Percentiles rank a stretch among this genome's conserved stretches.
These are phyloP conservation scores for Nemotelus nigrinus DNA, from an alignment of 2,888 invertebrate species.

Conservation along the genomic window DNA sequence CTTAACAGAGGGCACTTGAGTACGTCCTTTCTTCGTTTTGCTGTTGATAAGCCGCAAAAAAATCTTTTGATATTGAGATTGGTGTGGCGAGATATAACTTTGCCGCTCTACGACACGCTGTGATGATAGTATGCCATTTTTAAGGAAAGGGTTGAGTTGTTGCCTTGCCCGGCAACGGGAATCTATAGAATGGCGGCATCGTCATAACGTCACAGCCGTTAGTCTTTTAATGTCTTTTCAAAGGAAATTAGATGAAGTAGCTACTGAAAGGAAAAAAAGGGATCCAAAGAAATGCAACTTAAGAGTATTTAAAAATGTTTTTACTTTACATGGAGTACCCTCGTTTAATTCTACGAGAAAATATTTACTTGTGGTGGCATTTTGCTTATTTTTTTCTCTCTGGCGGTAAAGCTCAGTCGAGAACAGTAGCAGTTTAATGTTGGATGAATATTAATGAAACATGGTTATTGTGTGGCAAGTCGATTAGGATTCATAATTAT, in stretches of 20 bases:
- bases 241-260: constrained; percentile 41
- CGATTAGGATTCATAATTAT: too few species aligned
- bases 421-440: too few species aligned
- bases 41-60: constrained; percentile 43
- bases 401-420: too few species aligned
- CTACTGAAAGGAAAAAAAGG: constrained; percentile 9
- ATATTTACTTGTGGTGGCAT: constrained; percentile 15
- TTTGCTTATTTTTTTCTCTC: too few species aligned
- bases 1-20: constrained; percentile 33
- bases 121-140: constrained; percentile 23
- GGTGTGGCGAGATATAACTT: constrained; percentile 35
- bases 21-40: constrained; percentile 38
- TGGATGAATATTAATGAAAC: too few species aligned
- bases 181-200: constrained; percentile 24
- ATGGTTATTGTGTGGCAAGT: too few species aligned
- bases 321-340: constrained; percentile 30
- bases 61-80: constrained; percentile 36
- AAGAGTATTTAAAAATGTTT: constrained; percentile 37
- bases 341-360: constrained; percentile 32
- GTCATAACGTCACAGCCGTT: constrained; percentile 19
- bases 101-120: neutral
- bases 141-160: constrained; percentile 26
- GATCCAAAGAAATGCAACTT: constrained; percentile 29
- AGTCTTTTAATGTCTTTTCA: constrained; percentile 37
- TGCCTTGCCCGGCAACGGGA: constrained; percentile 3